Evolutionary conservation across 92 coral and sea anemone species (phyloP), one percentile per base, ranked within the genome.

Genomic region (Porites rus): DNA sequence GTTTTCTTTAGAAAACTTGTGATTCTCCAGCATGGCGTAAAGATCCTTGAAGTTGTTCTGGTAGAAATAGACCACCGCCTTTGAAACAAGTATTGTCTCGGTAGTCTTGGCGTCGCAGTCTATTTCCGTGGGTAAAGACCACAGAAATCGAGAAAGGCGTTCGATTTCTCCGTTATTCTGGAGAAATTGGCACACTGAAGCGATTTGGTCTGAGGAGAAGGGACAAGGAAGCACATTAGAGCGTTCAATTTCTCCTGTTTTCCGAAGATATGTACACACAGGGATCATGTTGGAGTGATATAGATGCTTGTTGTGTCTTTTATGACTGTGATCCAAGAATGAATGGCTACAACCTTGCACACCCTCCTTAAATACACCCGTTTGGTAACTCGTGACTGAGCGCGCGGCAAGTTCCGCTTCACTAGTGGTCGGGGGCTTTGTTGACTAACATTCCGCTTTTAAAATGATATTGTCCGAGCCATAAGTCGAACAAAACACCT

Each of bases 51-150:
- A 97, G 81, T 93, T 88, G 79, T 87, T 88, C 67, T 90, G 94
- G 59, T 95, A 91, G 92, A 93, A 97, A 19, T 98, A 89, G 9
- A 95, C 99, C n/a, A 95, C 97, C 13, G 98, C 98, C 43, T 90
- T 92, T 3, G 98, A 93, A n/a, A 95, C 94, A 19, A 91, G 84
- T 75, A 97, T 95, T 20, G 96, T 87, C 92, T 97, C 99, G 52
- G 95, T 85, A 56, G 78, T 88, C 72, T 90, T 90, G 25, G 92
- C 91, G 50, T 94, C 98, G 82, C 84, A 94, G 72, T 92, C 86
- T 31, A 86, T 51, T 25, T 88, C 93, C 83, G 79, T 86, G 50
- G 99, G 99, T 69, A 97, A 80, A 2, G 99, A 97, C 99, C 99
- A 97, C 18, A 97, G 94, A 90, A 97, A 97, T 71, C 99, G 86